Base-by-base conservation (phyloP, 2,888 invertebrate species). In the Rhagonycha fulva region DNA sequence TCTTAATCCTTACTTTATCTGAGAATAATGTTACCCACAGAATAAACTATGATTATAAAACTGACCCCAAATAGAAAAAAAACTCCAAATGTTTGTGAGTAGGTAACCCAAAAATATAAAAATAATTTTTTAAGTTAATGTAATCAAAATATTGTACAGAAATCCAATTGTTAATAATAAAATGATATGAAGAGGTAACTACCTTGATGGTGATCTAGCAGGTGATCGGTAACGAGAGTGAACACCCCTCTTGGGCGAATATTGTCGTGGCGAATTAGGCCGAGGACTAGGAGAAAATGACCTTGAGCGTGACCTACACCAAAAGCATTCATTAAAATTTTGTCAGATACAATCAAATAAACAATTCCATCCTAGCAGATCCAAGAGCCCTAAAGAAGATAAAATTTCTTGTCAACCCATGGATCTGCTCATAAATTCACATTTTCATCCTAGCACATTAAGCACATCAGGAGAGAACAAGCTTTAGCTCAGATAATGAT, bases 221-320 rank as follows among this genome's bases (percentile, higher is more conserved):
- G 90, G 90, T 19, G 90, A 89, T 71, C 90, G 88, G 85, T 88
- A 90, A 66, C 90, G 89, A 78, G 86, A 84, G 23, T 89, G 89
- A 71, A 83, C 78, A 69, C 83, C 81, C 67, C 82, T 80, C 81
- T 87, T 84, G 76, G 87, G 85, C 24, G 87, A 86, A 80, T 85
- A 85, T 72, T 86, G 85, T 81, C 86, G 83, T 80, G 84, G 84
- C 70, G 86, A 86, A 75, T 89, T 88, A 72, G 88, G 86, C 88
- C 86, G 83, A 84, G 91, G 82, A 87, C 92, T 87, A 86, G 92
- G 89, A 79, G 90, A 90, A 76, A 89, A 89, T 28, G 93, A 93
- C 80, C 91, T 87, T 14, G 93, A 93, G 78, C 93, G 90, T 80
- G 93, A 93, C 86, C 93, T 93, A 88, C 30, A 87, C 87, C 75